Evolutionary conservation across 1,140 invertebrate species (phyloP), one percentile per base, ranked within the genome.

Genomic region (Caenorhabditis brenneri): DNA sequence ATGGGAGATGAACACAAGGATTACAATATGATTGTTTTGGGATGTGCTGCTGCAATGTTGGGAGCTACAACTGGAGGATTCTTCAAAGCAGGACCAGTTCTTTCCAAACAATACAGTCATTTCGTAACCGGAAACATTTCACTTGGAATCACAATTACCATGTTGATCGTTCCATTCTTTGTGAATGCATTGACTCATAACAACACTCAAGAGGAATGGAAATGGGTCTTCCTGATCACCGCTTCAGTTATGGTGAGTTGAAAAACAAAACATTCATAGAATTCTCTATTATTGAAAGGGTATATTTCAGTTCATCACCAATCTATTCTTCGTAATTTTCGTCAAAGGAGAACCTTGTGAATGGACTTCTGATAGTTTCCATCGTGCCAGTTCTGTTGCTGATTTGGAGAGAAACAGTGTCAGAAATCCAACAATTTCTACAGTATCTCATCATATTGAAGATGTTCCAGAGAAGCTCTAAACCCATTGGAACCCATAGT

Each of bases 121-220:
- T 87, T 90, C 69, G 89, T 90, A 22, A 91, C 88, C 16, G 89
- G 89, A 49, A 89, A 90, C 29, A 82, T 90, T 60, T 89, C 89
- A 24, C 83, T 90, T 10, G 88, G 86, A 15, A 87, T 90, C 31
- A 90, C 87, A 42, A 85, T 91, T 36, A 90, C 90, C 16, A 89
- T 90, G 87, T 65, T 90, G 60, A 48, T 89, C 36, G 87, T 89
- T 46, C 88, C 88, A 15, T 82, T 90, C 79, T 42, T 88, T 27
- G 85, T 88, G 27, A 81, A 80, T 27, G 82, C 78, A 22, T 39
- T 90, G 27, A 87, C 88, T 31, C 90, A 86, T n/a, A 49, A 91
- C 22, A 89, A 88, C 49, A 90, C 85, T 1, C 84, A 88, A 22
- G 88, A 86, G 46, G 82, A 91, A 74, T 90, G 89, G 89, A 81